Base-by-base conservation (phyloP, 2,113 vertebrate species). In the Cochlearius cochlearius region DNA sequence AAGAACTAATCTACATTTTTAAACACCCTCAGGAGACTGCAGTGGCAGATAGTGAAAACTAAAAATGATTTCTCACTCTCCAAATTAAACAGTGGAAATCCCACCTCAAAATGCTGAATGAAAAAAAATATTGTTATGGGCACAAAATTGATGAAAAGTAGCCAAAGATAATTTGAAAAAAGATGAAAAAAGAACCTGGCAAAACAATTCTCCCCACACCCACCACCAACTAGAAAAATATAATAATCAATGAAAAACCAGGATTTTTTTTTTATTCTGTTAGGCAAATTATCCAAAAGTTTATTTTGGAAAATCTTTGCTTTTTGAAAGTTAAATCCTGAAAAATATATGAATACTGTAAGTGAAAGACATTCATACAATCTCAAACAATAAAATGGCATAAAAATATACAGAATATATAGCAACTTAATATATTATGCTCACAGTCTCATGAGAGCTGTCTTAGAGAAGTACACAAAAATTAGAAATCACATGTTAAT, bases 1-100 rank as follows among this genome's bases (percentile, higher is more conserved):
- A 94, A 96, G 72, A 45, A 89, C 58, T 87, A 96, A 88, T 95
- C 92, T 96, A 96, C 22, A 81, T 92, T 96, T 89, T 63, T 66
- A 86, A 93, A 92, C 49, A 96, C 73, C 98, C 95, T 98, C 96
- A 97, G 95, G 98, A 99, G 98, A 98, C 98, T 92, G 96, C 12
- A 86, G 52, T 52, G 72, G 62, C 20, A 82, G 79, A 81, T 59
- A 93, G 19, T 11, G 41, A 94, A 89, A 95, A 74, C 20, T 55
- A 62, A 93, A 90, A 80, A 38, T 21, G 30, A 76, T 79, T 79
- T 86, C 75, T 86, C 64, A 12, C 20, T 86, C 36, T 91, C 83
- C 93, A 92, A 81, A 64, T 89, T 72, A 68, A 91, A 92, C 38
- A 83, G 55, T 67, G 84, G 68, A 86, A 92, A 94, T 45, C 36